Evolutionary conservation across 1,140 invertebrate genomes (phyloP), one percentile per base, ranked within the genome.

Genomic region (Anastatus disparis): DNA sequence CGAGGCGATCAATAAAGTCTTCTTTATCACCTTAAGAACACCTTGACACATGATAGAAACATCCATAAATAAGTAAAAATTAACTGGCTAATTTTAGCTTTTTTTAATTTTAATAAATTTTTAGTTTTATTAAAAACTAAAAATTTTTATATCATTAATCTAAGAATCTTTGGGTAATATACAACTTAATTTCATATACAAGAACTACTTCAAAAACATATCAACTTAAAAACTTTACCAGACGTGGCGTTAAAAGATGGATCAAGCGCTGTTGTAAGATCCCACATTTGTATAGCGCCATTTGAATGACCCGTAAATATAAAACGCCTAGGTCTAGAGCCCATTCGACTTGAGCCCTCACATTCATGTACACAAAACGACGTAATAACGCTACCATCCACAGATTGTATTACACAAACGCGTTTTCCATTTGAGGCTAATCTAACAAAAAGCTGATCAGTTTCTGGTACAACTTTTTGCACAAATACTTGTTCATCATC

Each of bases 401-500:
- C 95, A 0, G 97, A 96, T 76, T 93, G 91, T 71, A 98, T 97
- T 1, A 96, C 93, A 82, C 96, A 98, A n/a, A 98, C 94, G 74
- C 96, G 90, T 87, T 95, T 95, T 0, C 97, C 97, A 86, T 96
- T 98, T 1, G 97, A 98, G 13, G 97, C 97, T 15, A 97, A 85
- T 62, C 97, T 86, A 9, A 99, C 95, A 84, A 97, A 98, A 0
- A 99, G 82, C 71, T 96, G 94, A 86, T 98, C 95, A 6, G 96
- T 97, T 81, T 99, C 96, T 3, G 97, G 96, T 15, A 98, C 95
- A 42, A 99, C 94, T 88, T 98, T 97, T 83, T 99, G 97, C 31
- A 99, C 93, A 82, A 99, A 99, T 48, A 99, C 93, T 87, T 98
- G 96, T 79, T 98, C 96, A 81, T 98, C 96, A 82, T 98, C 96